Evolutionary conservation across 2,113 vertebrate genomes (phyloP).

Genomic region (Bettongia penicillata): DNA sequence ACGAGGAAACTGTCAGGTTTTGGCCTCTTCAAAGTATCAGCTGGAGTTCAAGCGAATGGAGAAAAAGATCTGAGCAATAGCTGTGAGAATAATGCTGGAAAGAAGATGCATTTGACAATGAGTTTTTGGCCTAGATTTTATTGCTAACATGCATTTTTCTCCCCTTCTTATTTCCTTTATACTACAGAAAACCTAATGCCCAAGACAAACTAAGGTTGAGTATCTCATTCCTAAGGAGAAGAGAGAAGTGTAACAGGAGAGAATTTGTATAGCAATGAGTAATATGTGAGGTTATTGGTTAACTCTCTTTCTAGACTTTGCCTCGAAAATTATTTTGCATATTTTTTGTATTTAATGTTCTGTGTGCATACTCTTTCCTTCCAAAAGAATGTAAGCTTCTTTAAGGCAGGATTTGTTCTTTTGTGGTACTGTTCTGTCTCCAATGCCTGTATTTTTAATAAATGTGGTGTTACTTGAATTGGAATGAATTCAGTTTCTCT

Average conservation of each 20-base stretch:
- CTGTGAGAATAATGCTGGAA: slow-evolving; percentile 62
- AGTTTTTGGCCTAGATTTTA: slow-evolving; percentile 66
- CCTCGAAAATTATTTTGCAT: not conserved
- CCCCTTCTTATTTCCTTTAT: not conserved
- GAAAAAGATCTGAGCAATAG: slow-evolving; percentile 62
- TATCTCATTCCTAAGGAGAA: slow-evolving; percentile 7
- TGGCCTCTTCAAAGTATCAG: slow-evolving; percentile 62
- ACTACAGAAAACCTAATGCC: slow-evolving; percentile 9
- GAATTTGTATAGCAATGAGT: slow-evolving; percentile 4
- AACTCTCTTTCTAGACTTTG: not conserved
- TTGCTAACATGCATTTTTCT: slow-evolving; percentile 44
- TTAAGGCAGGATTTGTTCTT: not conserved
- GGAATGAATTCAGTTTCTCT: not conserved
- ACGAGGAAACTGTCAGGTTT: slow-evolving; percentile 51
- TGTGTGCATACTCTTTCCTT: not conserved
- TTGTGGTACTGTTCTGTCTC: not conserved
- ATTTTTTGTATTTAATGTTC: not conserved
- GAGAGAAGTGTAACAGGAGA: not conserved
- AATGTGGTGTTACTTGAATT: not conserved
- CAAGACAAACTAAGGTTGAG: slow-evolving; percentile 42
- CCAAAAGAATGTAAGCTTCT: not conserved
- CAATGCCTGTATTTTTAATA: not conserved
- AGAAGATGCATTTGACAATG: slow-evolving; percentile 64
- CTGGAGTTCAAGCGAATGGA: slow-evolving; percentile 39
- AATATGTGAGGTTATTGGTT: slow-evolving; percentile 15